Base-by-base conservation (phyloP, 53 echinoderm and acorn worm genomes). In the Hippasteria phrygiana region DNA sequence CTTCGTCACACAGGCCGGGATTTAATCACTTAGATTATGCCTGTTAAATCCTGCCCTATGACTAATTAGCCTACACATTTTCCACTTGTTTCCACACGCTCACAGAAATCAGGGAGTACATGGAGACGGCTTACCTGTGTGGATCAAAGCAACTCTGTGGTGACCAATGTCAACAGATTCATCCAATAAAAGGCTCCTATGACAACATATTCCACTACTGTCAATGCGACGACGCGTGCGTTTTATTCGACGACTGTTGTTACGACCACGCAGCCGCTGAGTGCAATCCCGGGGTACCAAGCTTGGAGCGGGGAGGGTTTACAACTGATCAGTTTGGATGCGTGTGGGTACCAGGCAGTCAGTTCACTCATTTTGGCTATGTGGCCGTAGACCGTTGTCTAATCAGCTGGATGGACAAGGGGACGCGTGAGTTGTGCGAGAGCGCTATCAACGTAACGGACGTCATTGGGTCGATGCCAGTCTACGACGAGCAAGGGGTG, bases 171-270 rank as follows among this genome's bases (percentile, higher is more conserved):
- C 31, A 69, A 48, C 84, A 83, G 50, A 47, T 35, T 41, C 84
- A 83, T 40, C 84, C 84, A 2, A 67, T 47, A 5, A 40, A 48
- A 38, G n/a, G 9, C 1, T 26, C 50, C n/a, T 5, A 14, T 16
- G 26, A 43, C 24, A 50, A 46, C 42, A 35, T 38, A 16, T 66
- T 64, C 20, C 67, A 66, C 50, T 78, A 78, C 51, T 89, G 89
- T 42, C 69, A 89, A n/a, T 89, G 89, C 63, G 89, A 89, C 51
- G 69, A 71, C 32, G 70, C 78, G 7, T 89, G 89, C 37, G 50
- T 70, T 27, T 35, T 71, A 17, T 69, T 89, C 34, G 78, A 70
- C 48, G 89, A 89, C 74, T 89, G 89, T 35, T 90, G 90, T 35
- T 55, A 55, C 41, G 90, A 90, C 66, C 39, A 41, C 47, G 77